Conservation (phyloP, 2,113 vertebrate genomes). For the Pseudopodoces humilis region DNA sequence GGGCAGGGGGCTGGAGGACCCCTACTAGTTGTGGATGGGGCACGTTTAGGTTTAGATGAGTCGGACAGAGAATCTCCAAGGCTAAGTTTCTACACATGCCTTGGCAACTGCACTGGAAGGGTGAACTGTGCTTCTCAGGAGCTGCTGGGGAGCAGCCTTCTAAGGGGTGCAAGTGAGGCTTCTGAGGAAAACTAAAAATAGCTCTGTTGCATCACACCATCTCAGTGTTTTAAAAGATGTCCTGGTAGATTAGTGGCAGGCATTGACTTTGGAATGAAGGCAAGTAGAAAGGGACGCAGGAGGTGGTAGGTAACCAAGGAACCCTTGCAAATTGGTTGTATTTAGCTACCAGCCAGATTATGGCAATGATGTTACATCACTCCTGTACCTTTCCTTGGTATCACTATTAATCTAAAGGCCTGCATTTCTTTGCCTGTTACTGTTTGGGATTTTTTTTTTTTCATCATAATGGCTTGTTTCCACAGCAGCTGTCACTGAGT, state of each 20-base stretch:
- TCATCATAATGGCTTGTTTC: background rate
- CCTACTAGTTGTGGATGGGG: background rate
- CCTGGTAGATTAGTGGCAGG: background rate
- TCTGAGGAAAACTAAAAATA: background rate
- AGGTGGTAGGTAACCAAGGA: background rate
- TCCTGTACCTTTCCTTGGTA: background rate
- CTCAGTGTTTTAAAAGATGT: background rate
- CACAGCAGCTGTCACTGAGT: background rate
- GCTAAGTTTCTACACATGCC: background rate
- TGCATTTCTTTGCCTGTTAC: background rate
- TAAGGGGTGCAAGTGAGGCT: background rate
- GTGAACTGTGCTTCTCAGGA: background rate
- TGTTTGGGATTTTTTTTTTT: background rate
- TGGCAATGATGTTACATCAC: background rate
- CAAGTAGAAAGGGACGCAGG: background rate
- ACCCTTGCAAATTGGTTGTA: rapidly evolving
- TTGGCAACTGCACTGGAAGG: background rate
- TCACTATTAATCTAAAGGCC: background rate
- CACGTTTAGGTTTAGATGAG: background rate
- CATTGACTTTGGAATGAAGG: background rate
- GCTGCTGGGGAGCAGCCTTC: background rate
- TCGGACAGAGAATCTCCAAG: background rate
- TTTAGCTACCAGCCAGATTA: background rate
- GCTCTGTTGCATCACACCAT: background rate
- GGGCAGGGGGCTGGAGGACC: background rate